Base-by-base conservation (phyloP, 2,113 vertebrate genomes). In the Hydrochoerus hydrochaeris region DNA sequence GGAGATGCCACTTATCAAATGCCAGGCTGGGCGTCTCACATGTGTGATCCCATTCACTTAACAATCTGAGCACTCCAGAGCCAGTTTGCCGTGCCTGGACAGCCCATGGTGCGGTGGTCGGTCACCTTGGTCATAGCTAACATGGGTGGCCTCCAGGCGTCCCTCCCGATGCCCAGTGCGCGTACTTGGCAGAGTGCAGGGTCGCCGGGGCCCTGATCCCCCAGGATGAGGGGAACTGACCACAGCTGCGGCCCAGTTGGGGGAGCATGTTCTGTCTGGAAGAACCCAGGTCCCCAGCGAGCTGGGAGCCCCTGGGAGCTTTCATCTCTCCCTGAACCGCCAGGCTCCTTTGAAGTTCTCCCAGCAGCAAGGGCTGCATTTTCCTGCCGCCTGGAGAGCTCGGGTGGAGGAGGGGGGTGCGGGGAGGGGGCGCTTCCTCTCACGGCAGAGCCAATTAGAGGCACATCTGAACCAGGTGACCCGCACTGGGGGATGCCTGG, bases 261-360 rank as follows among this genome's bases (percentile, higher is more conserved):
- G n/a, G 82, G 44, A 38, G 54, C 30, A n/a, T 16, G 22, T 35
- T 46, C 8, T 57, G 44, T 54, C 85, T 54, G 46, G 46, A 46
- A 46, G 46, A 46, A 12, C 41, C 2, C 24, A 38, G 73, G 73
- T 75, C 73, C 41, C 71, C 73, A 6, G 12, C 11, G 5, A 46
- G 46, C 35, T 0, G 44, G 46, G 75, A 19, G 3, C 46, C 49
- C 24, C 38, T 20, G 26, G 57, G 44, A 75, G 58, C 75, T 88
- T 87, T 96, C 90, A 75, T 95, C 97, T 88, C 85, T 73, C 41
- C 65, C 77, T 0, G 16, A 20, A 86, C 84, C 3, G 75, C 95
- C 35, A 35, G 41, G 54, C 52, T 49, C 80, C 95, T 97, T 93
- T 96, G 97, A 97, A 96, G 96, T 94, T 32, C 57, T 65, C 32